phyloP scores from a whole-genome alignment of 2,888 invertebrate species.

The Noctua pronuba region DNA sequence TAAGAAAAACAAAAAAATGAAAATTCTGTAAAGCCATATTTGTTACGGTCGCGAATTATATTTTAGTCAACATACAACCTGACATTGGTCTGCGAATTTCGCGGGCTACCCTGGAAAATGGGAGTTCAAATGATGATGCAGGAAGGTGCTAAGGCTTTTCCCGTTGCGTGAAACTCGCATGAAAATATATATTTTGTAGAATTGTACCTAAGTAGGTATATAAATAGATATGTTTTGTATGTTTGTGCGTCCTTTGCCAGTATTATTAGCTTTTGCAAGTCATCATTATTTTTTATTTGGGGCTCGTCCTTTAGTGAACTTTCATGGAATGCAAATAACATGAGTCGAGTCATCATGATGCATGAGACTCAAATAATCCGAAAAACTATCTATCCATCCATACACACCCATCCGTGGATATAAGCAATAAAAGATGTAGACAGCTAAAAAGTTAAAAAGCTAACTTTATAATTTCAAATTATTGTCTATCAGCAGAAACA shows the following conservation, averaged over 20 bases:
- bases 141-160: not conserved
- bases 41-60: too few species aligned
- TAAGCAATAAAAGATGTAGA: not conserved
- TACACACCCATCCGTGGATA: not conserved
- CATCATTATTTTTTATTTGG: not conserved
- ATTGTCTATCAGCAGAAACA: not conserved
- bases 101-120: too few species aligned
- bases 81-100: too few species aligned
- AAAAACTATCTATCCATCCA: not conserved
- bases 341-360: not conserved
- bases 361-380: not conserved
- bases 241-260: too few species aligned
- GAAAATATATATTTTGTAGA: not conserved
- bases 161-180: not conserved
- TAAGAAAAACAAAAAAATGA: too few species aligned
- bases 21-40: too few species aligned
- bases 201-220: not conserved
- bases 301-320: not conserved
- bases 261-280: not conserved
- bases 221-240: not conserved
- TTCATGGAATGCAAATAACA: not conserved
- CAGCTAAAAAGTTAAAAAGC: not conserved
- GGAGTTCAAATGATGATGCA: slow-evolving; percentile 6
- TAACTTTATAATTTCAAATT: not conserved
- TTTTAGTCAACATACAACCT: too few species aligned